Percentiles rank a stretch among this genome's conserved stretches.
Evolutionary conservation across 1,140 invertebrate species (phyloP).

Genomic region (Zaprionus capensis): DNA sequence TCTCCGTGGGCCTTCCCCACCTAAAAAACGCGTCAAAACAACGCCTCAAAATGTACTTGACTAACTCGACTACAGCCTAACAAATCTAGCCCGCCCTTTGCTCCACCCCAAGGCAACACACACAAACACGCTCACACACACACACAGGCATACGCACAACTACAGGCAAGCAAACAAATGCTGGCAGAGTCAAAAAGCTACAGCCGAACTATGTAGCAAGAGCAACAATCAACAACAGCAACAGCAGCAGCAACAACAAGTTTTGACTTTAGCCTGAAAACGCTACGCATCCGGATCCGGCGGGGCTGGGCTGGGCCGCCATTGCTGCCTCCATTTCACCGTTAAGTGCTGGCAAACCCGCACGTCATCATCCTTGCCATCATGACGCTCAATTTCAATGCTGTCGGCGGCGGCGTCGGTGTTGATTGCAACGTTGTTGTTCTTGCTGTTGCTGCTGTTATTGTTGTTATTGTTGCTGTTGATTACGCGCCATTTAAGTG

Average conservation of each 20-base stretch:
- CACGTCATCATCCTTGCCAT: conserved; percentile 59
- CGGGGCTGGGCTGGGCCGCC: background rate
- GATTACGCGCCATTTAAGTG: conserved; percentile 79
- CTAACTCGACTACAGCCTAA: conserved; percentile 33
- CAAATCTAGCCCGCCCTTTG: conserved; percentile 14
- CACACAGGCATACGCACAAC: conserved; percentile 21
- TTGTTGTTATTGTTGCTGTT: conserved; percentile 54
- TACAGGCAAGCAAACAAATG: conserved; percentile 58
- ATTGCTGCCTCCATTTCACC: conserved; percentile 35
- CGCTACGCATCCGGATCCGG: conserved; percentile 29
- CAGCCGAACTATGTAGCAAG: conserved; percentile 55
- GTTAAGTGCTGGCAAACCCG: conserved; percentile 68
- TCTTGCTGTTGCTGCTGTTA: conserved; percentile 34
- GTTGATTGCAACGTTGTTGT: conserved; percentile 66
- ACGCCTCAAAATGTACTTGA: conserved; percentile 70
- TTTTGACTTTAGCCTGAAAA: conserved; percentile 56
- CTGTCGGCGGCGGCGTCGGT: conserved; percentile 54
- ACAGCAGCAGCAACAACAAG: conserved; percentile 5
- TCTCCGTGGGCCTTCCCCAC: background rate
- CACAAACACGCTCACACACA: conserved; percentile 20
- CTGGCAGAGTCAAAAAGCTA: conserved; percentile 47
- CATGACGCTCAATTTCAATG: conserved; percentile 72
- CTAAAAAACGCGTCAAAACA: conserved; percentile 63
- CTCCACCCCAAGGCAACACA: conserved; percentile 1
- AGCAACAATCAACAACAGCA: conserved; percentile 30